Evolutionary conservation across 2,888 invertebrate species (phyloP), one percentile per base, ranked within the genome.

Genomic region (Lasiommata megera): DNA sequence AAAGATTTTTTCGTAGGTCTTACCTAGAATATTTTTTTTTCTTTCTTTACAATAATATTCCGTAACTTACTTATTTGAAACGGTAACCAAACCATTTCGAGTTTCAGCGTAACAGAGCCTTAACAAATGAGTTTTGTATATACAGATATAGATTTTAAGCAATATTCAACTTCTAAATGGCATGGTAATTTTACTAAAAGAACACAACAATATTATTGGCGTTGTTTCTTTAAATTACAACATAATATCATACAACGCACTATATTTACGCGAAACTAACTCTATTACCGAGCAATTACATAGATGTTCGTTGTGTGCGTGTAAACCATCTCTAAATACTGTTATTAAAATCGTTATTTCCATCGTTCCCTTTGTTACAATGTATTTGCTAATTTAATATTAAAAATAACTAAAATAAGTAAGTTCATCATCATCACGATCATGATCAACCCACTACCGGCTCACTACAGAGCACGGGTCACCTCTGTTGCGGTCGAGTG

Each of bases 181-280:
- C 29, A 16, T 40, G 14, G 12, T 51, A 51, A 40, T 52, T 34
- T 1, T 41, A 52, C 41, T 41, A 17, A 17, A 34, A 6, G 6
- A 31, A 41, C 12, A 14, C 6, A 41, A 18, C 14, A 53, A 41
- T 40, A 52, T 53, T 53, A 53, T 36, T 44, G n/a, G 34, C 23
- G 43, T 53, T 53, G 53, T 44, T 53, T 53, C 52, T 53, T 16
- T 44, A 36, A 53, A 53, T 53, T 53, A 36, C 44, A 14, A 44
- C 36, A 44, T 36, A 53, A 44, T 53, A 23, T 44, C 23, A 23
- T 36, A 36, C 14, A 23, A 29, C 31, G 18, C 23, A 53, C 53
- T 44, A 12, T 53, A 44, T 53, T 53, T 53, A 53, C 34, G 43
- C 23, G 12, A 53, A 43, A 43, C 43, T 53, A 53, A 44, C 17